Evolutionary conservation across 2,888 invertebrate genomes (phyloP).

Genomic region (Nephrotoma flavescens): DNA sequence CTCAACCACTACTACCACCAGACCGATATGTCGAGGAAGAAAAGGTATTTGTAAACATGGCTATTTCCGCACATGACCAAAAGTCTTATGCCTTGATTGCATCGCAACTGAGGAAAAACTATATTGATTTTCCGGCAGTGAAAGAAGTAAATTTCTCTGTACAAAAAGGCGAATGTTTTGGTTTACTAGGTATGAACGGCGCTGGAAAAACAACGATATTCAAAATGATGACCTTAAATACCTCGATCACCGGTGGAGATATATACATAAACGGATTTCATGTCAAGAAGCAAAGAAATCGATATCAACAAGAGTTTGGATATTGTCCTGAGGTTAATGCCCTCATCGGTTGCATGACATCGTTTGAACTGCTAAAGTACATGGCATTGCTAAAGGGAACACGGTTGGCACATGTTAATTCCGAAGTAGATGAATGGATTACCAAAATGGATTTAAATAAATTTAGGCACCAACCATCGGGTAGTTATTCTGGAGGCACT

Average conservation of each 20-base stretch:
- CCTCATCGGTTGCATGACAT: constrained; percentile 60
- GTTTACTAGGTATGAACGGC: constrained; percentile 73
- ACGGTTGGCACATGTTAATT: constrained; percentile 24
- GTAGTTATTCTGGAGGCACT: constrained; percentile 54
- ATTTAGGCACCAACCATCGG: constrained; percentile 22
- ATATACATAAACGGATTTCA: constrained; percentile 34
- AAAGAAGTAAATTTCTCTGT: constrained; percentile 52
- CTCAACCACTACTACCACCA: constrained; percentile 8
- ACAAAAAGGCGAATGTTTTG: constrained; percentile 60
- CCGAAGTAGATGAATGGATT: constrained; percentile 42
- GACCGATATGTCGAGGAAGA: constrained; percentile 18
- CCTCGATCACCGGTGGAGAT: constrained; percentile 33
- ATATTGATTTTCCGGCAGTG: constrained; percentile 38
- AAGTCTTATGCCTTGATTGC: not conserved
- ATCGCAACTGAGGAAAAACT: constrained; percentile 17
- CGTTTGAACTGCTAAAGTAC: constrained; percentile 53
- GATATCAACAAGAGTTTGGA: constrained; percentile 61
- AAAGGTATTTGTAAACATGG: constrained; percentile 18
- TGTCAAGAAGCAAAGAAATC: constrained; percentile 22
- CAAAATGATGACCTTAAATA: constrained; percentile 63
- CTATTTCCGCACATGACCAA: constrained; percentile 2
- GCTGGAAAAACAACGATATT: constrained; percentile 80
- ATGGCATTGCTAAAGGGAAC: constrained; percentile 63
- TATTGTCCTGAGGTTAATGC: constrained; percentile 88
- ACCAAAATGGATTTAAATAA: constrained; percentile 24